Conservation (phyloP, 2,888 invertebrate species). For the Drosophila rellima region DNA sequence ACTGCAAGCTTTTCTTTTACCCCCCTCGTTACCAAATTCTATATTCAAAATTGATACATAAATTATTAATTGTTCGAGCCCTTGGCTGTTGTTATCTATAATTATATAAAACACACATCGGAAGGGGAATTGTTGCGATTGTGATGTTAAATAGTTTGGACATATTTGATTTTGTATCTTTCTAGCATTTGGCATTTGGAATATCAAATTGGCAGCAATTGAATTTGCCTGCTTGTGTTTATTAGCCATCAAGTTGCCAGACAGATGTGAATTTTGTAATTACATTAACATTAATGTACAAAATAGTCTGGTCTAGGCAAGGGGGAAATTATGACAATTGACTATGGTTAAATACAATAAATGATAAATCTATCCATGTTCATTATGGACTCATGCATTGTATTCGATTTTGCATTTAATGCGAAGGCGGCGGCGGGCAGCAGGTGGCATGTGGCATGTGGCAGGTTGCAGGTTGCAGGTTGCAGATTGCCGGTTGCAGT, state of each 20-base stretch:
- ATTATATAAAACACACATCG: conserved; percentile 31
- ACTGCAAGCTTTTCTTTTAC: neutral
- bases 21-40: neutral
- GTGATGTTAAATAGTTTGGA: neutral
- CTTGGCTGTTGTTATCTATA: conserved; percentile 29
- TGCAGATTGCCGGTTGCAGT: conserved; percentile 16
- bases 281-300: conserved; percentile 57
- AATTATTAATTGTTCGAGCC: conserved; percentile 11
- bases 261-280: conserved; percentile 58
- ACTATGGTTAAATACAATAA: conserved; percentile 46
- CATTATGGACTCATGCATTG: conserved; percentile 48
- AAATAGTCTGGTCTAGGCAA: conserved; percentile 1
- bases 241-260: conserved; percentile 38
- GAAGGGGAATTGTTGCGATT: conserved; percentile 5
- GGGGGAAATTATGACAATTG: neutral
- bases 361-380: conserved; percentile 60
- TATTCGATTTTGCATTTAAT: conserved; percentile 21
- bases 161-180: conserved; percentile 19
- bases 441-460: neutral
- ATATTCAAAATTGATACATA: neutral
- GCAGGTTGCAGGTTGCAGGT: conserved; percentile 19
- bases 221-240: conserved; percentile 45
- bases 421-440: conserved; percentile 2
- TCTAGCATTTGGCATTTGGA: conserved; percentile 19
- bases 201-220: conserved; percentile 34